Evolutionary conservation across 2,113 vertebrate species (phyloP), one percentile per base, ranked within the genome.

Genomic region (Pitta sordida): DNA sequence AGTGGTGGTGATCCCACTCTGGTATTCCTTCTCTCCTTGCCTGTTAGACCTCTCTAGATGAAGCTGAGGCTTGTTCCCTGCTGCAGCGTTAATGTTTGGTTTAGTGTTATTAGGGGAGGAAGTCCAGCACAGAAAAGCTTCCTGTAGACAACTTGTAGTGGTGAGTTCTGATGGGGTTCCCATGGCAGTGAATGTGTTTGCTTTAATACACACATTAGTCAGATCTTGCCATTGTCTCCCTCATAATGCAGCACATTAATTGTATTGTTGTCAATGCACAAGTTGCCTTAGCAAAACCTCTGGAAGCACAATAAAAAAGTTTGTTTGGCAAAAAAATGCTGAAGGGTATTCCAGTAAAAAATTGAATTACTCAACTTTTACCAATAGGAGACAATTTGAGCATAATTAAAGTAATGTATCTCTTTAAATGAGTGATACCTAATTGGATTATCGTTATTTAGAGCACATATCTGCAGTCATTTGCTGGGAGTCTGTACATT

Each of bases 221-320:
- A 84, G 74, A 65, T 89, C 56, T 84, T 53, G 73, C 81, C 64
- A 37, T 92, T 92, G 86, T 88, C 46, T 4, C 60, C 82, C 71
- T 69, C 32, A 8, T 73, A 91, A 67, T 69, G 10, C 63, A 63
- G 30, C 3, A 1, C 75, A 34, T 30, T 85, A 58, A 21, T 65
- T 85, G 39, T 76, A 27, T 68, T 82, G 7, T 41, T 79, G 81
- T 52, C 84, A 69, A 13, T 67, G 70, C 13, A 46, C 71, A 69
- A 91, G 51, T 70, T 91, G 88, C 83, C 88, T 71, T 94, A 94
- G 92, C 82, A 79, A 95, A 91, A 87, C 27, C 67, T 86, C 84
- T 48, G n/a, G 43, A 75, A 94, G 46, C 27, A 4, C 48, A 75
- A 10, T 81, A 77, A 86, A 91, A 85, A 73, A 88, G n/a, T n/a